Evolutionary conservation across 92 coral and sea anemone species (phyloP), one percentile per base, ranked within the genome.

Genomic region (Porites evermanni): DNA sequence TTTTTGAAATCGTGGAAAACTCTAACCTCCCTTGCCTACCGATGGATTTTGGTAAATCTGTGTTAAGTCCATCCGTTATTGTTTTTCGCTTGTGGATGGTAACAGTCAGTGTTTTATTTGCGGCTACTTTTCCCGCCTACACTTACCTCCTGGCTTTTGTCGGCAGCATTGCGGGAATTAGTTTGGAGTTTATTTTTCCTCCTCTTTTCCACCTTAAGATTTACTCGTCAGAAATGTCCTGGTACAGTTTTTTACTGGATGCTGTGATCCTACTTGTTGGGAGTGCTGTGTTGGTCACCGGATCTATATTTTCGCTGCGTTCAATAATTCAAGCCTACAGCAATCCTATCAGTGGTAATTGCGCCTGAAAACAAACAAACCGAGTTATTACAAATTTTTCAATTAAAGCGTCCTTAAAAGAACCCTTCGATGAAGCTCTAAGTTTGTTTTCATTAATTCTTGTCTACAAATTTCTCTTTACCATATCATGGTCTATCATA

Each of bases 121-220:
- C 98, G 18, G 90, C 98, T 2, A 44, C 76, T 44, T 64, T 93
- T 12, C 95, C 98, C 18, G 86, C 89, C 0, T 94, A 88, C 83
- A 80, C 94, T 5, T 94, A 92, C 70, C 65, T 92, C 50, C 88
- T 94, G 6, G 95, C 95, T 23, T 80, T 94, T 19, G 91, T 94
- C 1, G 98, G 98, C 2, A 94, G 98, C 66, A 66, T 89, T 0
- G 92, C 96, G 14, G 98, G 98, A 1, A 93, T 94, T 17, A 82
- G 98, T 69, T 75, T 94, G 26, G 98, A 94, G 82, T 94, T 94
- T n/a, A 93, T 94, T n/a, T 94, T 94, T 14, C 98, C 98, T 1
- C 95, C 98, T 7, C 66, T 94, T 63, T 94, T 94, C 86, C 93
- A 90, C 64, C 59, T 91, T 13, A 90, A 92, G 79, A 81, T 94